These are phyloP conservation scores for Centruroides vittatus DNA, from an alignment of 1,140 invertebrate species.

Conservation along the genomic window DNA sequence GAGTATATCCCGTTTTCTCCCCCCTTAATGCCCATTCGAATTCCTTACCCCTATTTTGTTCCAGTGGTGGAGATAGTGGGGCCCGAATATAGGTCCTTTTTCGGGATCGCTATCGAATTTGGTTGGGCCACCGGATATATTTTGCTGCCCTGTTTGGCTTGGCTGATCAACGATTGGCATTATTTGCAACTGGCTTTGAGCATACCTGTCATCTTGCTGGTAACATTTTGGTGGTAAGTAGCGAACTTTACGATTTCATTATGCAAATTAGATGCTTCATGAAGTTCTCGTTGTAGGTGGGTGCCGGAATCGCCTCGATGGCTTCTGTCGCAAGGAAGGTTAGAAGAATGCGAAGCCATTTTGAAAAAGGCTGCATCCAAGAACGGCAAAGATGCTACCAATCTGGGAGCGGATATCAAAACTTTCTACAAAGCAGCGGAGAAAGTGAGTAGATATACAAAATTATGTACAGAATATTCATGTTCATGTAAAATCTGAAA, in stretches of 20 bases:
- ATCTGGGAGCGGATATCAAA: background rate
- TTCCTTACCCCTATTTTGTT: slow-evolving; percentile 6
- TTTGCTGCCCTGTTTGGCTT: slow-evolving; percentile 51
- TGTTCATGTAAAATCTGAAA: too few relatives aligned
- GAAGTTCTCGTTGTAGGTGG: slow-evolving; percentile 31
- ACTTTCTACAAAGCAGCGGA: too few relatives aligned
- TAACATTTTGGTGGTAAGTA: slow-evolving; percentile 1
- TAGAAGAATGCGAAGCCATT: slow-evolving; percentile 48
- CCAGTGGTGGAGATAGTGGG: slow-evolving; percentile 72
- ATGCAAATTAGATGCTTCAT: too few relatives aligned
- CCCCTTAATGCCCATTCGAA: too few relatives aligned
- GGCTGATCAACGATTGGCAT: slow-evolving; percentile 56
- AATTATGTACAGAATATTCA: too few relatives aligned
- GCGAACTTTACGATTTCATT: too few relatives aligned
- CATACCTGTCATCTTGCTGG: slow-evolving; percentile 1
- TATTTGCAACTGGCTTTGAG: slow-evolving; percentile 54
- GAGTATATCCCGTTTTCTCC: background rate
- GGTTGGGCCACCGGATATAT: slow-evolving; percentile 64
- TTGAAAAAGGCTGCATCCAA: slow-evolving; percentile 49
- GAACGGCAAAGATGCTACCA: slow-evolving; percentile 38
- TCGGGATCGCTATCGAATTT: slow-evolving; percentile 57
- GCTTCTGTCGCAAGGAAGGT: slow-evolving; percentile 55
- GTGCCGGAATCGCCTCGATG: slow-evolving; percentile 71
- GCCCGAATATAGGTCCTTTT: slow-evolving; percentile 50
- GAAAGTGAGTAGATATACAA: too few relatives aligned